These are phyloP conservation scores for Myiotriccus ornatus DNA, from an alignment of 2,797 vertebrate species.

Conservation along the genomic window DNA sequence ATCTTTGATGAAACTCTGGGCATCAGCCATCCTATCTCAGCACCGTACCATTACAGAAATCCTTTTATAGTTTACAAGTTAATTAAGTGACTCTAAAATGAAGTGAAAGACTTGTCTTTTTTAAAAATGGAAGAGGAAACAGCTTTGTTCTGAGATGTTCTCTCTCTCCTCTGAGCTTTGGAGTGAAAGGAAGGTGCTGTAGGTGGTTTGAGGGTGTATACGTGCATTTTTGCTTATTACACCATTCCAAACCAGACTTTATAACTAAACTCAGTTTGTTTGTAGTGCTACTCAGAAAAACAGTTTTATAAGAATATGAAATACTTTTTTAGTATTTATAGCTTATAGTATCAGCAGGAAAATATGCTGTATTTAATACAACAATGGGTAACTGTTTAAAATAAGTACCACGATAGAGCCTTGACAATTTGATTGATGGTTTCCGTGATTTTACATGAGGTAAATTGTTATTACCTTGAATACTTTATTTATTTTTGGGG, in stretches of 20 bases:
- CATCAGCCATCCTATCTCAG: neutral
- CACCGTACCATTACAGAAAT: neutral
- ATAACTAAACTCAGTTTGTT: neutral
- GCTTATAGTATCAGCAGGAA: slow-evolving; percentile 21
- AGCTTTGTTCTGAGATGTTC: neutral
- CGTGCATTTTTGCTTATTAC: neutral
- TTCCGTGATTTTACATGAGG: neutral
- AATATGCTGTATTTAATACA: neutral
- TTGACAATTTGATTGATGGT: neutral
- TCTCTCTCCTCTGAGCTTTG: neutral
- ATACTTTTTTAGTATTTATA: neutral
- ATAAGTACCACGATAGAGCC: neutral
- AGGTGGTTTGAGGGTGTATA: neutral
- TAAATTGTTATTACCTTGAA: neutral
- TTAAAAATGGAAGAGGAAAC: neutral
- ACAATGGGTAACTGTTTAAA: neutral
- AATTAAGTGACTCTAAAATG: neutral
- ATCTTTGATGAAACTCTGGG: neutral
- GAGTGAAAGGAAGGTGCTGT: neutral
- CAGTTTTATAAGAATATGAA: slow-evolving; percentile 35
- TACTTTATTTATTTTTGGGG: neutral
- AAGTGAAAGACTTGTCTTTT: neutral
- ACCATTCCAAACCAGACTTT: neutral
- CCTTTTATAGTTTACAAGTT: neutral
- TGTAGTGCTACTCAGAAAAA: neutral